phyloP scores from a whole-genome alignment of 2,888 invertebrate genomes.

The Brenthis daphne region DNA sequence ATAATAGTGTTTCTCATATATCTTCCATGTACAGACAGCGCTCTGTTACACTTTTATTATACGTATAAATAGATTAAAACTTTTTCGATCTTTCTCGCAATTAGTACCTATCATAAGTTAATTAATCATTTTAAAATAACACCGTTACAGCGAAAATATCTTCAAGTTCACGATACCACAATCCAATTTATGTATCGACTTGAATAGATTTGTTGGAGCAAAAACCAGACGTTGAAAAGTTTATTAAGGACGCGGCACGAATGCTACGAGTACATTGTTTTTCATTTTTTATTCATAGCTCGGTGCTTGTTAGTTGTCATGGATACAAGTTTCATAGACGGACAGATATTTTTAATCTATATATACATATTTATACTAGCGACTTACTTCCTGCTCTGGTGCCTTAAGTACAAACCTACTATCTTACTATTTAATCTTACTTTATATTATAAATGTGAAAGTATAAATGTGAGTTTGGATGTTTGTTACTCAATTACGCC shows the following conservation, averaged over 20 bases:
- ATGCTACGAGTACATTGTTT: neutral
- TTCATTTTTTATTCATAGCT: constrained; percentile 2
- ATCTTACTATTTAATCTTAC: too few relatives aligned
- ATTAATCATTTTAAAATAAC: neutral
- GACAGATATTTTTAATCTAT: neutral
- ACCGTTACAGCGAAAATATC: constrained; percentile 11
- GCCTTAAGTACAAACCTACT: too few relatives aligned
- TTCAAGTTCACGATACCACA: neutral
- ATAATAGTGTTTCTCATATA: too few relatives aligned
- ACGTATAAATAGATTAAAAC: too few relatives aligned
- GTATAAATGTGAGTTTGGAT: too few relatives aligned
- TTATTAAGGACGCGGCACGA: constrained; percentile 16
- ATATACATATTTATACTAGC: neutral
- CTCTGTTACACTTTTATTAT: too few relatives aligned
- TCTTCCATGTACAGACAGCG: too few relatives aligned
- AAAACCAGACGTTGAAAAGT: constrained; percentile 17
- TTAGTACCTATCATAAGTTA: constrained; percentile 1
- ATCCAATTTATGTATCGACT: constrained; percentile 7
- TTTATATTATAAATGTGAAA: too few relatives aligned
- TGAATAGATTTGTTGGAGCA: constrained; percentile 3
- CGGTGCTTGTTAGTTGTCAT: neutral
- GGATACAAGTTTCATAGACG: neutral
- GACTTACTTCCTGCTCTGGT: too few relatives aligned
- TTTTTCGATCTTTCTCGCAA: neutral
- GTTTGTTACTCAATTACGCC: too few relatives aligned